Base-by-base conservation (phyloP, 1,140 invertebrate genomes). In the Heliconius himera region DNA sequence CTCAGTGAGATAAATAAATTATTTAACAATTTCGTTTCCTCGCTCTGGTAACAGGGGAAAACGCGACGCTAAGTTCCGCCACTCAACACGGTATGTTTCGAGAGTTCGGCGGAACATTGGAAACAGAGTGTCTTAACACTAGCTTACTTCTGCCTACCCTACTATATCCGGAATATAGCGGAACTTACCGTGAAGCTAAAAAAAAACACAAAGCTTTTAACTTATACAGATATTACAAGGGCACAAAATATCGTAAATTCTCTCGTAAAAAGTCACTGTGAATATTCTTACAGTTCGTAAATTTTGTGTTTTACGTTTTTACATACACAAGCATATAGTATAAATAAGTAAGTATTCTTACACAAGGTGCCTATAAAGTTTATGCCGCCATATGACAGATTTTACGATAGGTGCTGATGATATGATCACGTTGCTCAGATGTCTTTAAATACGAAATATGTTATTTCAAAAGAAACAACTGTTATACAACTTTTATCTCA, bases 261-360 rank as follows among this genome's bases (percentile, higher is more conserved):
- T 78, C 81, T 79, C 89, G 87, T 92, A 93, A 91, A 93, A 93
- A 91, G 80, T 78, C 87, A 82, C 84, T 86, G 88, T 81, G 88
- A 89, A 91, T 87, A 88, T 85, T 84, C 86, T 89, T 89, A 91
- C 91, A 91, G 87, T 92, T 92, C 91, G 88, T 93, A 93, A 93
- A 93, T 85, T 93, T 93, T 90, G 92, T 82, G 80, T 87, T 88
- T 84, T 83, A 85, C 85, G 81, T 83, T 81, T 81, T 73, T 74
- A 87, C 81, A 87, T 84, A 88, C 86, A 87, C 85, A 86, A 2
- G n/a, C 54, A 26, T n/a, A 60, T 20, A 56, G 22, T 11, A 29
- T 29, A 66, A 26, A 29, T 66, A 66, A 26, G 26, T 26, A 11
- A 83, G 83, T 83, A 82, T 83, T 83, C 73, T 75, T 82, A 76